phyloP scores from a whole-genome alignment of 2,888 invertebrate species.

The Neria commutata region DNA sequence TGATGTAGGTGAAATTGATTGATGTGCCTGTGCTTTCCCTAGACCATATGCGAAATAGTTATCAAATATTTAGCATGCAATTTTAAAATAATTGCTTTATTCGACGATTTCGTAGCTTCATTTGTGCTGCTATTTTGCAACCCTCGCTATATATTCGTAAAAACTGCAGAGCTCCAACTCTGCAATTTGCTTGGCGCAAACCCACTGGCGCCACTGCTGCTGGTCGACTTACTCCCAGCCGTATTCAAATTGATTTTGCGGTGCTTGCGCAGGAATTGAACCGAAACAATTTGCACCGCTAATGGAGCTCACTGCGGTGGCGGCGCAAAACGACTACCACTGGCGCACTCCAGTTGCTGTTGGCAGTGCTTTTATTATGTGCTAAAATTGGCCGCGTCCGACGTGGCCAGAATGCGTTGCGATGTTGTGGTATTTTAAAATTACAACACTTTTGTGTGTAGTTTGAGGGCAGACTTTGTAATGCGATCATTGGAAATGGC shows the following conservation, averaged over 20 bases:
- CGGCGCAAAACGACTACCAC: background rate
- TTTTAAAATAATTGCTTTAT: too few relatives aligned
- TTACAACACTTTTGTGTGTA: background rate
- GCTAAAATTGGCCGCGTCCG: background rate
- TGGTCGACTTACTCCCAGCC: conserved; percentile 39
- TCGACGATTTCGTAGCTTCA: too few relatives aligned
- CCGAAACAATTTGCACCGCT: conserved; percentile 22
- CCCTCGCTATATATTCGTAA: too few relatives aligned
- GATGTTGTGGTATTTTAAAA: too few relatives aligned
- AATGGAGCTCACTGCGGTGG: background rate
- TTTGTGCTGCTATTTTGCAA: too few relatives aligned
- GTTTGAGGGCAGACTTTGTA: background rate
- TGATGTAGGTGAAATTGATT: too few relatives aligned
- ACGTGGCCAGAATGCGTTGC: background rate
- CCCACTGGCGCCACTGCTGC: conserved; percentile 10
- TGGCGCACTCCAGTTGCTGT: too few relatives aligned
- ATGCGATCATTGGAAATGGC: background rate
- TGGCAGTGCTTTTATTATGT: background rate
- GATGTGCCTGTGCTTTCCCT: too few relatives aligned
- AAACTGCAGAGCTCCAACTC: too few relatives aligned
- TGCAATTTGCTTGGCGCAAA: too few relatives aligned
- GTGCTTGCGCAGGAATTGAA: conserved; percentile 33
- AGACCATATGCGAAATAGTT: too few relatives aligned
- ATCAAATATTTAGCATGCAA: too few relatives aligned
- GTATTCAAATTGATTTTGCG: conserved; percentile 45